phyloP scores from a whole-genome alignment of 2,888 invertebrate species.

The Galeopsomyia nigrocyanea region DNA sequence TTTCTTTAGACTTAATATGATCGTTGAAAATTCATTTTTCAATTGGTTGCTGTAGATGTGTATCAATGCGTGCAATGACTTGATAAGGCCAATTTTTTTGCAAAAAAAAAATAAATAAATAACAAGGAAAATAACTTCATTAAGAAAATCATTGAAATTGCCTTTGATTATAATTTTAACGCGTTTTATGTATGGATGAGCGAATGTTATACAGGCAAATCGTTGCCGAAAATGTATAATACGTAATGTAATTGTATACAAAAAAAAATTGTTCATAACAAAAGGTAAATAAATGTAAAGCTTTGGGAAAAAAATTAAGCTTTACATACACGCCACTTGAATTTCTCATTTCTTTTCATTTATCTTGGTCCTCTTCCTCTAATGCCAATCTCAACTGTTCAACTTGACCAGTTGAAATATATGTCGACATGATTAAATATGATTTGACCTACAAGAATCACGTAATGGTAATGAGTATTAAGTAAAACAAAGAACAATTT shows the following conservation, averaged over 20 bases:
- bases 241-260: constrained; percentile 36
- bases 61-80: too few relatives aligned
- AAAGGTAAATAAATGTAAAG: constrained; percentile 31
- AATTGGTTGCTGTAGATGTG: too few relatives aligned
- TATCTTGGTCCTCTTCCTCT: too few relatives aligned
- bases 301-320: constrained; percentile 15
- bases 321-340: constrained; percentile 13
- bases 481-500: too few relatives aligned
- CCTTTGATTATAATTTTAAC: constrained; percentile 4
- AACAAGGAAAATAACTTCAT: constrained; percentile 1
- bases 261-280: constrained; percentile 21
- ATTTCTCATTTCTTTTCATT: background rate
- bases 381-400: too few relatives aligned
- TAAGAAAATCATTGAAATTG: constrained; percentile 1
- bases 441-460: too few relatives aligned
- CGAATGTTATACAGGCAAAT: constrained; percentile 1
- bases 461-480: too few relatives aligned
- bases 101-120: background rate
- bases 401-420: too few relatives aligned
- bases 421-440: too few relatives aligned
- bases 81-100: background rate
- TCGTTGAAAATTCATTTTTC: too few relatives aligned
- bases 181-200: constrained; percentile 5
- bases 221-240: background rate
- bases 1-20: too few relatives aligned